Conservation (phyloP, 2,888 invertebrate genomes). For the Cephus rjabovi region DNA sequence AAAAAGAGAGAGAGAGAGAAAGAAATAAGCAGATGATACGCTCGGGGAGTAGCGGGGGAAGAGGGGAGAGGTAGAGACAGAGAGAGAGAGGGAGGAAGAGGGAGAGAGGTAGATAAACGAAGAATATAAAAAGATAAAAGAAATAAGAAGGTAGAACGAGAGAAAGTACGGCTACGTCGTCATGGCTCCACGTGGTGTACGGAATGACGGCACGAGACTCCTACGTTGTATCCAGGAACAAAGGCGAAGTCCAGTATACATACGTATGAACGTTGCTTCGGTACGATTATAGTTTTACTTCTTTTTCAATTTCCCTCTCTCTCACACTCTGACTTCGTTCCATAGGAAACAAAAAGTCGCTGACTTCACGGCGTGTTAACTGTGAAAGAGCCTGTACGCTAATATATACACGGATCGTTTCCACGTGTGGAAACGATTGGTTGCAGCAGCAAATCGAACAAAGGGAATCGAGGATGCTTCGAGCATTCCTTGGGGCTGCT, state of each 20-base stretch:
- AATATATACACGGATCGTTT: background rate
- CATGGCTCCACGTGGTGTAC: background rate
- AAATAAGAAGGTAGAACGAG: slow-evolving; percentile 18
- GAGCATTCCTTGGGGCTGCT: background rate
- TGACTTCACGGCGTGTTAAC: background rate
- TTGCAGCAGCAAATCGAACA: background rate
- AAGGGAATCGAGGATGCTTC: background rate
- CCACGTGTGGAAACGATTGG: background rate
- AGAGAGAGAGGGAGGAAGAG: slow-evolving; percentile 18
- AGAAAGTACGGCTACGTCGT: slow-evolving; percentile 27
- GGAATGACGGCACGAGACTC: background rate
- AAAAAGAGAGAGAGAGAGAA: background rate
- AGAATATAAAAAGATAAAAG: slow-evolving; percentile 12
- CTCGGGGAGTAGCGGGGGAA: slow-evolving; percentile 7
- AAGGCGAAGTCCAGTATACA: background rate
- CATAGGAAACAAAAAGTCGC: background rate
- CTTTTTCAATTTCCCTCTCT: background rate
- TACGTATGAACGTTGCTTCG: background rate
- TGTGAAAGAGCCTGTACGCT: background rate
- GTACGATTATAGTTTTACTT: background rate
- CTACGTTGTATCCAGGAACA: background rate
- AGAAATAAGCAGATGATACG: slow-evolving; percentile 6
- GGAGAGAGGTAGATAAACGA: slow-evolving; percentile 19
- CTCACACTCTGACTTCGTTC: background rate
- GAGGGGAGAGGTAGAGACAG: slow-evolving; percentile 9